phyloP scores from a whole-genome alignment of 2,113 vertebrate species.

The Uropsilus gracilis region DNA sequence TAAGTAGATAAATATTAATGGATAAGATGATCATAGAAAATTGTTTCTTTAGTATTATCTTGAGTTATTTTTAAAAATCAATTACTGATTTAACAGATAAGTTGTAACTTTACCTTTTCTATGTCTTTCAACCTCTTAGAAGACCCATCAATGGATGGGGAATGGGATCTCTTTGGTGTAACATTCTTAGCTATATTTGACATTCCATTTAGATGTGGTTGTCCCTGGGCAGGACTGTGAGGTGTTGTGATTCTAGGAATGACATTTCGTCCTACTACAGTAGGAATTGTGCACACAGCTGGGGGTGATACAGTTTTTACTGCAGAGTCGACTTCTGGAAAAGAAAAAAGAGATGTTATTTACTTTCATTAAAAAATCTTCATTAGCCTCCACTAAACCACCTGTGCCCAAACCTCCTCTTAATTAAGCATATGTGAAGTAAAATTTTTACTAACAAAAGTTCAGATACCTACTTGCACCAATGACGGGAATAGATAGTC shows the following conservation, averaged over 20 bases:
- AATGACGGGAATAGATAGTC: conserved; percentile 87
- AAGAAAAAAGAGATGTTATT: neutral
- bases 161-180: conserved; percentile 87
- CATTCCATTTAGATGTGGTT: conserved; percentile 85
- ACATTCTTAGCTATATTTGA: conserved; percentile 74
- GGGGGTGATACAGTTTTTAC: conserved; percentile 78
- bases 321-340: conserved; percentile 81
- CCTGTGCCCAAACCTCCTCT: neutral
- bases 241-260: conserved; percentile 80
- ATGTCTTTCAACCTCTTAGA: conserved; percentile 88
- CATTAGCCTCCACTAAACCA: no score
- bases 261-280: conserved; percentile 83
- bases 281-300: conserved; percentile 83
- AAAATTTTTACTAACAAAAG: neutral
- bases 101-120: conserved; percentile 84
- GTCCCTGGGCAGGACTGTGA: conserved; percentile 84
- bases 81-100: neutral
- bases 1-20: neutral
- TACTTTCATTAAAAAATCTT: no score
- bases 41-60: conserved; percentile 27
- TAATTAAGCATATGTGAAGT: neutral
- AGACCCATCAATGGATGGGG: conserved; percentile 85
- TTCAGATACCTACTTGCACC: conserved; percentile 88
- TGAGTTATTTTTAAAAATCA: neutral
- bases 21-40: neutral